phyloP scores from a whole-genome alignment of 2,797 vertebrate species.

The Poecilia picta region DNA sequence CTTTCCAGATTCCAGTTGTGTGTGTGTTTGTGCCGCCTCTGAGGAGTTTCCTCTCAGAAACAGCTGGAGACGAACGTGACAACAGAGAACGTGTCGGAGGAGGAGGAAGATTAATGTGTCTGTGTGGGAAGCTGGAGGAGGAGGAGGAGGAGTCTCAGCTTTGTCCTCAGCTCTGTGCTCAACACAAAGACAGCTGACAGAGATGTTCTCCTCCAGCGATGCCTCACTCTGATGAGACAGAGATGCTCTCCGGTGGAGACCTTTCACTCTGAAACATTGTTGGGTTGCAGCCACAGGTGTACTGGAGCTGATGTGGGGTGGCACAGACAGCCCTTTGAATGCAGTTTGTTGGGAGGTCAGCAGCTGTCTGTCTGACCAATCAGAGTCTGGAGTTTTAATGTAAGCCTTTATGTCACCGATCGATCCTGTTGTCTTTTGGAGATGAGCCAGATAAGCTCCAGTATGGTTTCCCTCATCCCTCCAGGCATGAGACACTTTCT shows the following conservation, averaged over 20 bases:
- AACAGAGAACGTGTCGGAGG: background rate
- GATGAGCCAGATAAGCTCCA: background rate
- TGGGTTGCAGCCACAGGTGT: background rate
- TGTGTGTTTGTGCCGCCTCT: background rate
- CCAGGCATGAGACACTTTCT: background rate
- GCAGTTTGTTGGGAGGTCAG: background rate
- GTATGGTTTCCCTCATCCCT: background rate
- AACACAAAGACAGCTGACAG: constrained; percentile 8
- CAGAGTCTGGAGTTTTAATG: background rate
- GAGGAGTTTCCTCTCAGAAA: constrained; percentile 14
- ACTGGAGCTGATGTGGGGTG: background rate
- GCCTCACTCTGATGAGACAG: constrained; percentile 11
- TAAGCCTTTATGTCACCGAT: background rate
- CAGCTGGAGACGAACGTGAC: constrained; percentile 39
- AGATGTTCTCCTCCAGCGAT: constrained; percentile 5
- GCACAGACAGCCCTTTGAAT: background rate
- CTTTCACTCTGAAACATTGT: background rate
- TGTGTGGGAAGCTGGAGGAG: constrained; percentile 22
- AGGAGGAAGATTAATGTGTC: constrained; percentile 47
- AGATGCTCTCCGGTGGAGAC: background rate
- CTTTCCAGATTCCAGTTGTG: no score
- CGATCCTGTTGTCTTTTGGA: background rate
- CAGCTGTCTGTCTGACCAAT: background rate
- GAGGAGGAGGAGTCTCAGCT: constrained; percentile 1
- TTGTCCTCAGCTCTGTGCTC: constrained; percentile 18